These are phyloP conservation scores for Hipposideros larvatus DNA, from an alignment of 2,797 vertebrate genomes.

Conservation along the genomic window DNA sequence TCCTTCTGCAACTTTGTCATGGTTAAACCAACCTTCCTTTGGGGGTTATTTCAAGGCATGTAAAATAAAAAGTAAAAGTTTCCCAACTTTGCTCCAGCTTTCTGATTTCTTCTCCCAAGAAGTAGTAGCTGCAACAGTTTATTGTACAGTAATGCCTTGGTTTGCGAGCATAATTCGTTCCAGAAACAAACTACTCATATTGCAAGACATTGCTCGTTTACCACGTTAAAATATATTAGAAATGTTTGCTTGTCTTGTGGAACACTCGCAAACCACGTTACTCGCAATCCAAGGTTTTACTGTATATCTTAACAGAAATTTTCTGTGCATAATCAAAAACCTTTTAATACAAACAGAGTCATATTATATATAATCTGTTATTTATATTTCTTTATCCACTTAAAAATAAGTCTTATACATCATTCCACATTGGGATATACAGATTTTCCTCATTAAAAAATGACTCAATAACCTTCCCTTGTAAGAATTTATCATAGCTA, in stretches of 20 bases:
- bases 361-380: neutral
- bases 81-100: neutral
- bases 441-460: slow-evolving; percentile 31
- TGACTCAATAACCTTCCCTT: neutral
- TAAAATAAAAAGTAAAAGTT: slow-evolving; percentile 31
- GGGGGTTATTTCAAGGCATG: neutral
- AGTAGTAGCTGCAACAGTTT: slow-evolving; percentile 22
- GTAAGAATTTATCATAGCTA: neutral
- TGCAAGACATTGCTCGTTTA: too few relatives aligned
- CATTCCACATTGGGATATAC: neutral
- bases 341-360: neutral
- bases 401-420: neutral
- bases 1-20: neutral
- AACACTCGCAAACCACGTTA: too few relatives aligned
- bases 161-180: too few relatives aligned
- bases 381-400: neutral
- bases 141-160: neutral
- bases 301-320: neutral
- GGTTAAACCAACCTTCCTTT: neutral
- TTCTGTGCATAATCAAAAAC: slow-evolving; percentile 4
- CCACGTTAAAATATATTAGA: too few relatives aligned
- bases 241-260: too few relatives aligned
- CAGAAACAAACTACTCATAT: too few relatives aligned
- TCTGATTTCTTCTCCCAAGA: neutral
- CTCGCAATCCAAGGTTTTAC: neutral